These are phyloP conservation scores for Drosophila incognita DNA, from an alignment of 2,888 invertebrate genomes.

Conservation along the genomic window DNA sequence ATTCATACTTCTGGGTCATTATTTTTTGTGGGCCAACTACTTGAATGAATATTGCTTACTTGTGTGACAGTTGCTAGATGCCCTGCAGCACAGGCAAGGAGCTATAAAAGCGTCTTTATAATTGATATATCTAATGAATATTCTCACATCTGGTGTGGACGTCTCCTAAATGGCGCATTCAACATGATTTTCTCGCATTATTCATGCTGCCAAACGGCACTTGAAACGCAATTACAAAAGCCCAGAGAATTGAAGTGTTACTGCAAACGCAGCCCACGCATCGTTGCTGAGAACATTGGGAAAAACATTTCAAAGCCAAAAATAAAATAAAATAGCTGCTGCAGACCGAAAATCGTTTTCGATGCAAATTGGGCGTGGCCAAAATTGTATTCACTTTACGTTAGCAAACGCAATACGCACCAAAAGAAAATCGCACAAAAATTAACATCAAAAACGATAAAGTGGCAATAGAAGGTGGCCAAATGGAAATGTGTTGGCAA, in stretches of 20 bases:
- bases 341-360: conserved; percentile 30
- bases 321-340: conserved; percentile 8
- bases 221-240: conserved; percentile 59
- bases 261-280: conserved; percentile 43
- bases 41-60: conserved; percentile 8
- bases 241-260: conserved; percentile 22
- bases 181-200: conserved; percentile 33
- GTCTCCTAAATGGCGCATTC: conserved; percentile 8
- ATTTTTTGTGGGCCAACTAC: conserved; percentile 32
- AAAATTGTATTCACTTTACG: conserved; percentile 34
- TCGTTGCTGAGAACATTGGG: conserved; percentile 49
- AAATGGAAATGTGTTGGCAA: conserved; percentile 11
- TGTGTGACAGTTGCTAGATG: neutral
- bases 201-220: conserved; percentile 56
- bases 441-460: neutral
- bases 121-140: conserved; percentile 11
- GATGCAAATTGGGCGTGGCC: conserved; percentile 64
- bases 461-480: neutral
- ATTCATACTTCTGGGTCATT: conserved; percentile 67
- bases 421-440: conserved; percentile 6
- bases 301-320: conserved; percentile 38
- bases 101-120: no score
- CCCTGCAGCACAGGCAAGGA: neutral
- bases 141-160: neutral
- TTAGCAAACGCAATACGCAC: conserved; percentile 19